Evolutionary conservation across 2,113 vertebrate genomes (phyloP).

Genomic region (Limanda limanda): DNA sequence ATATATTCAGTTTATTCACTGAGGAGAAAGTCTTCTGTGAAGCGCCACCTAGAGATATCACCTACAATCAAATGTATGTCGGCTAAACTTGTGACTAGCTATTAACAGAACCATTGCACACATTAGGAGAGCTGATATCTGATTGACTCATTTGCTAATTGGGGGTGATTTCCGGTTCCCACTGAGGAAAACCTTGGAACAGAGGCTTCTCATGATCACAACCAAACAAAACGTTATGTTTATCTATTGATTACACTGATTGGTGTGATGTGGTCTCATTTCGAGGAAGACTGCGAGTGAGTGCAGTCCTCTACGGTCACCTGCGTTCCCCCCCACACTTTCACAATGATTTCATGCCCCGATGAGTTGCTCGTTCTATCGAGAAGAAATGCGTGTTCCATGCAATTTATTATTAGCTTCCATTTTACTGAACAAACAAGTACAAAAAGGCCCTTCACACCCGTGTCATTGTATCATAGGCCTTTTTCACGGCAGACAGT

Average conservation of each 20-base stretch:
- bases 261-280: conserved; percentile 46
- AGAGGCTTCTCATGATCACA: conserved; percentile 1
- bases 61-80: background rate
- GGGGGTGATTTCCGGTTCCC: conserved; percentile 14
- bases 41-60: background rate
- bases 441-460: conserved; percentile 57
- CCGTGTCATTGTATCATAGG: conserved; percentile 38
- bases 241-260: conserved; percentile 46
- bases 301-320: conserved; percentile 25
- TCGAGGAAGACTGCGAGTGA: conserved; percentile 42
- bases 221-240: conserved; percentile 31
- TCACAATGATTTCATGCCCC: conserved; percentile 66
- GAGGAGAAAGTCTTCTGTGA: background rate
- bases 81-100: conserved; percentile 9
- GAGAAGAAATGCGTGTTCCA: conserved; percentile 54
- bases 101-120: conserved; percentile 9
- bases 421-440: conserved; percentile 65
- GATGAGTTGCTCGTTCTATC: conserved; percentile 59
- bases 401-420: conserved; percentile 67
- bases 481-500: background rate
- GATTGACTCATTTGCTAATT: conserved; percentile 37
- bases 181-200: conserved; percentile 17
- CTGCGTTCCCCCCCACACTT: conserved; percentile 55
- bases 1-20: background rate
- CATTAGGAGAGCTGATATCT: conserved; percentile 16